Base-by-base conservation (phyloP, 1,140 invertebrate species). In the Triops cancriformis region DNA sequence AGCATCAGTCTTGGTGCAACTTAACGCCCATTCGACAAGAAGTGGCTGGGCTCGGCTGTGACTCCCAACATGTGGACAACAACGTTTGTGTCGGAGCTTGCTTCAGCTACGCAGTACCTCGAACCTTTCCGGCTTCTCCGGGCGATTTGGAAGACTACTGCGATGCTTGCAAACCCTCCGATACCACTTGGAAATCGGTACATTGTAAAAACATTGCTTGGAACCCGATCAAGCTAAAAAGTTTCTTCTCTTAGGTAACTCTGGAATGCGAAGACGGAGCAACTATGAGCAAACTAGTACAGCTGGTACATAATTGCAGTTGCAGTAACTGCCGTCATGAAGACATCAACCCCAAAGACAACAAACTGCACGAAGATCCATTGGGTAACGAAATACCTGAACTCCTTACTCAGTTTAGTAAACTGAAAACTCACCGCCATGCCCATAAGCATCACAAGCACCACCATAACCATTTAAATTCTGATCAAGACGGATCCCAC, bases 1-100 rank as follows among this genome's bases (percentile, higher is more conserved):
- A 90, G 81, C 89, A 89, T 80, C 88, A 90, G 80, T 90, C 89
- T n/a, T 90, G 89, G 89, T 90, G 90, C 82, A 88, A 89, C 81
- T 89, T 88, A 7, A 90, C 89, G 18, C 86, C 87, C 5, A 90
- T 91, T 76, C 88, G 89, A 80, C 89, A 91, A 82, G 88, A 90
- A 6, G 87, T 91, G n/a, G 86, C 88, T 18, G 87, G 87, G 81
- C 86, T 88, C n/a, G 87, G 88, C 43, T 90, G 89, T 80, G 86
- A 87, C 31, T 86, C 89, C 0, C 85, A 88, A 79, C 89, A 89
- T 81, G 86, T 91, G 77, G 88, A 90, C 80, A 91, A 91, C 83
- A 89, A 89, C 80, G 89, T 91, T 3, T 91, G 90, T 80, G 89
- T 90, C 12, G 90, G 90, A 6, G 88, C 89, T 7, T 90, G 90